Conservation (phyloP, 2,113 vertebrate genomes). For the Malurus melanocephalus region DNA sequence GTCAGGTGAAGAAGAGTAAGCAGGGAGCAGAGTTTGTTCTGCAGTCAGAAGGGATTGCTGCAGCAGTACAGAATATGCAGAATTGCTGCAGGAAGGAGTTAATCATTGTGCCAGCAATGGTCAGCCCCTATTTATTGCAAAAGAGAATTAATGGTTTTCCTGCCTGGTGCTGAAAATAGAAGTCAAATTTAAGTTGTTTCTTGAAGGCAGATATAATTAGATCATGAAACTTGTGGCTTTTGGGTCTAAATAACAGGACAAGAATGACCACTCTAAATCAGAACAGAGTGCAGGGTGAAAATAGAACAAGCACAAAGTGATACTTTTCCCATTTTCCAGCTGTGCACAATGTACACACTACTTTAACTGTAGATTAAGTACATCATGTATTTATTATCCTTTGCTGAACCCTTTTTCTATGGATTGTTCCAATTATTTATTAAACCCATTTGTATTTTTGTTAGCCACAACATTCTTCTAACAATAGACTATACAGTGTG, state of each 20-base stretch:
- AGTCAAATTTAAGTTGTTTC: constrained; percentile 53
- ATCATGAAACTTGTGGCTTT: constrained; percentile 33
- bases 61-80: neutral
- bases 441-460: neutral
- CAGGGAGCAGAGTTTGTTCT: neutral
- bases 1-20: neutral
- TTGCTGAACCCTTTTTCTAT: neutral
- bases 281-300: neutral
- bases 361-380: neutral
- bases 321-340: neutral
- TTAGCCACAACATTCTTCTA: neutral
- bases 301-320: neutral
- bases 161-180: constrained; percentile 39
- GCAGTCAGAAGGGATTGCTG: neutral
- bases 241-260: constrained; percentile 16
- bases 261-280: constrained; percentile 16
- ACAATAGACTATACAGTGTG: neutral
- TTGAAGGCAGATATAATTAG: constrained; percentile 47
- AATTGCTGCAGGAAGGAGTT: constrained; percentile 38
- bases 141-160: constrained; percentile 39
- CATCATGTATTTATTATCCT: neutral
- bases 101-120: constrained; percentile 6
- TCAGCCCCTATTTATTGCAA: constrained; percentile 13
- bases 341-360: neutral
- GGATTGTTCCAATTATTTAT: neutral